Conservation (phyloP, 2,797 vertebrate species). For the Odontamblyopus rebecca region DNA sequence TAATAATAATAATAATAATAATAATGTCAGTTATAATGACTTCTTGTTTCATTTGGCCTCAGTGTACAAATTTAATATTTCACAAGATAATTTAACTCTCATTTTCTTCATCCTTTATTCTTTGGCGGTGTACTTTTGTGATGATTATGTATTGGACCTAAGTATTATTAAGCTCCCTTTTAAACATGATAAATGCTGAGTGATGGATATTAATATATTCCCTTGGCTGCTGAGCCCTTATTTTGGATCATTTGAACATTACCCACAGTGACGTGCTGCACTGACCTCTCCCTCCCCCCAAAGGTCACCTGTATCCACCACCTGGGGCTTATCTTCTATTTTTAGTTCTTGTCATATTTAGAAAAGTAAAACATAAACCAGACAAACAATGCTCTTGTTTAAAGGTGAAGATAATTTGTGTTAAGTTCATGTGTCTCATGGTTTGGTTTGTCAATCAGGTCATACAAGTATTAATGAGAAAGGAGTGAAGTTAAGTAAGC, state of each 20-base stretch:
- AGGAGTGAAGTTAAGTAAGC: conserved; percentile 37
- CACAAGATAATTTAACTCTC: neutral
- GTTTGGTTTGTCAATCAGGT: neutral
- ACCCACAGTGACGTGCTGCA: conserved; percentile 19
- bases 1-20: neutral
- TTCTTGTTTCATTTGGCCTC: too few species aligned
- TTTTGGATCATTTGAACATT: conserved; percentile 53
- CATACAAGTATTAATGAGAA: neutral
- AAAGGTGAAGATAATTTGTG: neutral
- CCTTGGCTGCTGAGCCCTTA: conserved; percentile 54
- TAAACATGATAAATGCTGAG: conserved; percentile 31
- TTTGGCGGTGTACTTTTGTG: neutral
- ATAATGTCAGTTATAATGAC: too few species aligned
- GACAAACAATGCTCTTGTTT: neutral
- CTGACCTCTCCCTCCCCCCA: conserved; percentile 42
- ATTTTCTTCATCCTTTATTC: neutral
- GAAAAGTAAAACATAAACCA: neutral
- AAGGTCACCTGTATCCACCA: conserved; percentile 55
- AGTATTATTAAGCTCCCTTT: neutral
- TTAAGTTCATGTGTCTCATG: too few species aligned
- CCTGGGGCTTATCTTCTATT: conserved; percentile 18
- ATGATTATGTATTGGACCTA: neutral
- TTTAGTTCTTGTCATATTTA: conserved; percentile 13
- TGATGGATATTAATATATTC: conserved; percentile 41
- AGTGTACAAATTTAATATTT: too few species aligned